These are phyloP conservation scores for Rhinolophus sinicus DNA, from an alignment of 2,113 vertebrate species.

Conservation along the genomic window DNA sequence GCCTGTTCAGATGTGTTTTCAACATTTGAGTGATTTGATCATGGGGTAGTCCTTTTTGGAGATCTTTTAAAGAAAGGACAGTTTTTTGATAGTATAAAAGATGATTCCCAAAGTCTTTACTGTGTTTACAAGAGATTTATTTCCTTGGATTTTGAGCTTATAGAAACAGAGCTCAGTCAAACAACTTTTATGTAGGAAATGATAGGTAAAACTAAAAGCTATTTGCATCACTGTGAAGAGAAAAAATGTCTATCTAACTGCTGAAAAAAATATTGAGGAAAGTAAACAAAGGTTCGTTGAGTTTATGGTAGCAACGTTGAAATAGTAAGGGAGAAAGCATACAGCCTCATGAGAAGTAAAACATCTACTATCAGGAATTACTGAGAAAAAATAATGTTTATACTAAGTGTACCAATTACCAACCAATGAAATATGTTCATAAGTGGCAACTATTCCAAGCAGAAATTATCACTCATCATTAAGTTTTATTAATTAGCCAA, in stretches of 20 bases:
- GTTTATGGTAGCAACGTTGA: background rate
- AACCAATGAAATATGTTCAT: background rate
- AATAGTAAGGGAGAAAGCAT: background rate
- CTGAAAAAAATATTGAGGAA: background rate
- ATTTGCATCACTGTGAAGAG: background rate
- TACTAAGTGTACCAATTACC: background rate
- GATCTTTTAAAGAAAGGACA: background rate
- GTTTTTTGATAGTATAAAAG: background rate
- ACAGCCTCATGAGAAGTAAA: background rate
- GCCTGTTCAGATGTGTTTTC: background rate
- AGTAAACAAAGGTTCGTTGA: background rate
- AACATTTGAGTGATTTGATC: background rate
- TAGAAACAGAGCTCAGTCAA: background rate
- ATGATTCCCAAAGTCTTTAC: background rate
- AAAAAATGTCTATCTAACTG: background rate
- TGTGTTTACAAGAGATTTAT: constrained; percentile 16
- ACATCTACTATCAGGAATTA: background rate
- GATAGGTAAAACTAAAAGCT: background rate
- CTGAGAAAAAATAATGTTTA: constrained; percentile 1
- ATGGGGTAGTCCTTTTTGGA: background rate
- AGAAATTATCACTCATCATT: background rate
- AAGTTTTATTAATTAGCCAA: constrained; percentile 15
- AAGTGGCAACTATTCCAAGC: background rate
- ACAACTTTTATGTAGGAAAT: background rate
- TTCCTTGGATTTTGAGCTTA: background rate